Conservation (phyloP, 2,113 vertebrate species). For the Pelmatolapia mariae region DNA sequence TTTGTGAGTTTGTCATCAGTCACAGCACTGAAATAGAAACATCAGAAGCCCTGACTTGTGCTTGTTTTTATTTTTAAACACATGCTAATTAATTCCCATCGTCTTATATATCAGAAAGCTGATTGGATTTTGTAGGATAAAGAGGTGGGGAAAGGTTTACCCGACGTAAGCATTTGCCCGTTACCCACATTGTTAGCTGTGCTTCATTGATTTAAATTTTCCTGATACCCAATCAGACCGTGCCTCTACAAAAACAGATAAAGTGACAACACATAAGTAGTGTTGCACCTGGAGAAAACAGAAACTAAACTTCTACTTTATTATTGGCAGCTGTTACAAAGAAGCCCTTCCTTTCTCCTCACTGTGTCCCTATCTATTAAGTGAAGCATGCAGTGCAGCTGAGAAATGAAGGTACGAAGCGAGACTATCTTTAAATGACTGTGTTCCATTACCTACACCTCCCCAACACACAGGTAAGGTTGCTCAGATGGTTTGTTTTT, state of each 20-base stretch:
- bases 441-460: constrained; percentile 25
- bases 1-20: not conserved
- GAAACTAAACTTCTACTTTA: not conserved
- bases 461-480: not conserved
- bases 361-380: constrained; percentile 23
- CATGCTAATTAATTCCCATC: not conserved
- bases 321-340: not conserved
- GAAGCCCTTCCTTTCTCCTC: not conserved
- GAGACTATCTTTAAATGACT: constrained; percentile 39
- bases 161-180: not conserved
- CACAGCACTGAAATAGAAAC: not conserved
- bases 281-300: not conserved
- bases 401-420: constrained; percentile 11
- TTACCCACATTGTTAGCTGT: not conserved
- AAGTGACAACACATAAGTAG: not conserved
- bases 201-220: not conserved
- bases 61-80: not conserved
- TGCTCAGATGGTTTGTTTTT: not conserved
- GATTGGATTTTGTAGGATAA: not conserved
- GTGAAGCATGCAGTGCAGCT: not conserved
- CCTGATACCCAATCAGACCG: not conserved
- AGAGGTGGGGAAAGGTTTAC: not conserved
- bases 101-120: not conserved
- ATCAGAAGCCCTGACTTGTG: not conserved
- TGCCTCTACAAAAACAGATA: not conserved